A percentile compares a stretch with the other conserved stretches of the same genome.
Conservation (phyloP, 2,113 vertebrate species). For the Forbesichthys agassizii region DNA sequence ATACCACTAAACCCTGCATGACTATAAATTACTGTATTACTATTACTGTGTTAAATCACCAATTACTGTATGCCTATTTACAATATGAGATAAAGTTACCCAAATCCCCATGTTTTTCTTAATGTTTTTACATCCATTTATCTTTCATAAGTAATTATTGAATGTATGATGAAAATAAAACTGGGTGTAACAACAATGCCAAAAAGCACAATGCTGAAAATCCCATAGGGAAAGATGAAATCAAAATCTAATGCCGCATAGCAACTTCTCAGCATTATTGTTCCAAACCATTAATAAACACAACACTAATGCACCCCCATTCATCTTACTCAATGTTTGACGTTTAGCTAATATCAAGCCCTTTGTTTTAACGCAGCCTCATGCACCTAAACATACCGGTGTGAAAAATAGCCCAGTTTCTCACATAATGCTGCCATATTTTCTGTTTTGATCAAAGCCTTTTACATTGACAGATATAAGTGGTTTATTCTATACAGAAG, state of each 20-base stretch:
- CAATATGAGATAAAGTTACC: too few species aligned
- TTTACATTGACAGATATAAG: conserved; percentile 21
- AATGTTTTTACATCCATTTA: too few species aligned
- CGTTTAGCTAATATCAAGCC: conserved; percentile 33
- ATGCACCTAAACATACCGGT: conserved; percentile 9
- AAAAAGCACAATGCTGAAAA: background rate
- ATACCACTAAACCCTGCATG: too few species aligned
- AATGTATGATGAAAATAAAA: too few species aligned
- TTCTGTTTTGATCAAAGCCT: conserved; percentile 30
- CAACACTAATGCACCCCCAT: conserved; percentile 47
- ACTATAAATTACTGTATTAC: too few species aligned
- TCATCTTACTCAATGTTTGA: conserved; percentile 47
- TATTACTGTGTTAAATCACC: too few species aligned
- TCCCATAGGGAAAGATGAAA: conserved; percentile 4
- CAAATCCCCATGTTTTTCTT: too few species aligned
- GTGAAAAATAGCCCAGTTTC: conserved; percentile 34
- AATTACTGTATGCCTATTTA: too few species aligned
- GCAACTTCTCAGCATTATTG: conserved; percentile 43
- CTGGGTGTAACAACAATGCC: background rate
- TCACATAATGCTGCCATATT: conserved; percentile 23
- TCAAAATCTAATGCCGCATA: conserved; percentile 15
- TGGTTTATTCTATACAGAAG: background rate
- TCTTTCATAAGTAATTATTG: too few species aligned
- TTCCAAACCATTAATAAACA: conserved; percentile 61
- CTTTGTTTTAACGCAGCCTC: conserved; percentile 28